Conservation (phyloP, 2,888 invertebrate species). For the Linnaemya tessellans region DNA sequence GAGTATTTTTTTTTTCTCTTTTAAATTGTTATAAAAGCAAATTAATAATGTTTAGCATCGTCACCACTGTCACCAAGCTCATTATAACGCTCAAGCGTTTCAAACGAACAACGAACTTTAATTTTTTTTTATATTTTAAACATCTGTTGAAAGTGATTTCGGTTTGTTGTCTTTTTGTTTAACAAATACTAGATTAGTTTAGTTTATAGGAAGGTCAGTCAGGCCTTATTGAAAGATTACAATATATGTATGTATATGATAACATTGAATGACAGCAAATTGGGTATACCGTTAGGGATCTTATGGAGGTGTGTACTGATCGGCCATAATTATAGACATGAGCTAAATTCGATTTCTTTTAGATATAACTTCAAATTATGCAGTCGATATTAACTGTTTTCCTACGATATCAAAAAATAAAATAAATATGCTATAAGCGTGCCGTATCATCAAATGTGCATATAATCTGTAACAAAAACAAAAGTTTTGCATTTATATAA, state of each 20-base stretch:
- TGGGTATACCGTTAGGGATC: neutral
- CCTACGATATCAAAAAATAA: too few relatives aligned
- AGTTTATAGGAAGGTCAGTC: neutral
- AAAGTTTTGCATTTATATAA: too few relatives aligned
- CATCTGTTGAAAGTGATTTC: slow-evolving; percentile 28
- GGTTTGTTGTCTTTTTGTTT: slow-evolving; percentile 13
- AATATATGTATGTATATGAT: neutral
- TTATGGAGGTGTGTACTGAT: too few relatives aligned
- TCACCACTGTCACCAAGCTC: neutral
- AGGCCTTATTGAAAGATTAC: neutral
- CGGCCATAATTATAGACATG: too few relatives aligned
- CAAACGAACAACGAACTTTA: slow-evolving; percentile 33
- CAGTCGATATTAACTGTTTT: too few relatives aligned
- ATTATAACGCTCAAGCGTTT: neutral
- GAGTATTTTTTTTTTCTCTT: neutral
- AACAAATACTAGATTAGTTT: too few relatives aligned
- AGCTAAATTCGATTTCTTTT: too few relatives aligned
- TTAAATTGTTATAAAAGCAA: neutral
- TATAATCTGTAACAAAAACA: too few relatives aligned
- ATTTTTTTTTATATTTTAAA: slow-evolving; percentile 15
- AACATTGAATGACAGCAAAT: neutral
- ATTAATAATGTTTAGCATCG: neutral
- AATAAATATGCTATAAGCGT: too few relatives aligned
- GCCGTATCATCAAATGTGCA: too few relatives aligned
- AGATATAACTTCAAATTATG: too few relatives aligned